Evolutionary conservation across 2,797 vertebrate genomes (phyloP).

Genomic region (Lagocephalus sceleratus): DNA sequence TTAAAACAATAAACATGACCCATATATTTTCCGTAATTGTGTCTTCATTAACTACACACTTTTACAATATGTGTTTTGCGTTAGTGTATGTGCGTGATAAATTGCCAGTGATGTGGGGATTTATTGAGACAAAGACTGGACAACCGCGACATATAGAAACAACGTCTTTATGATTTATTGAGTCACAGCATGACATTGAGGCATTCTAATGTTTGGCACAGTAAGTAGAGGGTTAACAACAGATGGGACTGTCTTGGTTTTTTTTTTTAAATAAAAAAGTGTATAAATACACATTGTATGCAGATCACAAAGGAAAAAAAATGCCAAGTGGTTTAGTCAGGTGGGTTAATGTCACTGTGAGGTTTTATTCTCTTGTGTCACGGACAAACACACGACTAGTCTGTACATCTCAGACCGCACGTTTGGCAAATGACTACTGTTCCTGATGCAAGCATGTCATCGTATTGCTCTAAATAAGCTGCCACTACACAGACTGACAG

Average conservation of each 20-base stretch:
- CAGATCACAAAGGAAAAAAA: slow-evolving; percentile 41
- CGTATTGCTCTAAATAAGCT: slow-evolving; percentile 61
- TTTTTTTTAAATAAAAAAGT: slow-evolving; percentile 37
- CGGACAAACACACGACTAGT: slow-evolving; percentile 11
- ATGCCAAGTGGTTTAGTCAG: slow-evolving; percentile 16
- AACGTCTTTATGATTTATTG: slow-evolving; percentile 58
- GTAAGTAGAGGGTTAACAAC: slow-evolving; percentile 61
- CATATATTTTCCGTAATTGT: too few species aligned
- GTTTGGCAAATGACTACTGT: slow-evolving; percentile 23
- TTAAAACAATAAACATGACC: too few species aligned
- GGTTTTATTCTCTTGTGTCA: slow-evolving; percentile 15
- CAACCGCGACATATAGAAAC: slow-evolving; percentile 39
- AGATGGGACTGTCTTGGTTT: slow-evolving; percentile 54
- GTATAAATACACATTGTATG: slow-evolving; percentile 32
- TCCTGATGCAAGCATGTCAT: slow-evolving; percentile 31
- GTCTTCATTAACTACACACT: too few species aligned
- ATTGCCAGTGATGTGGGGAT: too few species aligned
- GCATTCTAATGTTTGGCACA: slow-evolving; percentile 62
- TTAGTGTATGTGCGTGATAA: too few species aligned
- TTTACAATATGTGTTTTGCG: too few species aligned
- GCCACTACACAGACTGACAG: slow-evolving; percentile 21
- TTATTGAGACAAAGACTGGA: slow-evolving; percentile 7
- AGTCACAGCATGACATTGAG: slow-evolving; percentile 51
- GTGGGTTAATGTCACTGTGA: slow-evolving; percentile 14
- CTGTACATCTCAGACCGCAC: slow-evolving; percentile 19